Base-by-base conservation (phyloP, 2,797 vertebrate species). In the Lagodon rhomboides region DNA sequence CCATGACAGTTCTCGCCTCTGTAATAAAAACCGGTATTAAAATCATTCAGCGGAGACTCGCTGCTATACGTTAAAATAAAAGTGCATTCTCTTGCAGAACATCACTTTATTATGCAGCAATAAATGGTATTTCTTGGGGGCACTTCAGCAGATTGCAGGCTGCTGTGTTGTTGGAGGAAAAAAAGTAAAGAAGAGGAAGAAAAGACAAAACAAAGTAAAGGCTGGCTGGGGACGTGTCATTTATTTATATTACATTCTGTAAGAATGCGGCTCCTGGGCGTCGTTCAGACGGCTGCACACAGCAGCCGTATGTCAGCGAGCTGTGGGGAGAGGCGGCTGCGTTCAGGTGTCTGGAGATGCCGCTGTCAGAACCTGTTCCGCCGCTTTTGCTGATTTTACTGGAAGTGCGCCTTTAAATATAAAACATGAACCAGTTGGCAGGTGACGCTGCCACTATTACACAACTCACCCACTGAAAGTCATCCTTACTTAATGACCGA, bases 121-220 rank as follows among this genome's bases (percentile, higher is more conserved):
- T 75, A 41, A 50, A 44, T 4, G 6, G 23, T 12, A 22, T 65
- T 79, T 73, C 58, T 55, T 58, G 49, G 54, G 54, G 64, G 51
- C 51, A 41, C 15, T 47, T 75, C 16, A 47, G 12, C 17, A 25
- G 46, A 64, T 75, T 49, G 20, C n/a, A n/a, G 25, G 43, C 56
- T 64, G 66, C 18, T 58, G 11, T 27, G 41, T 27, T 65, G n/a
- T 61, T 61, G 47, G 12, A 1, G n/a, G 12, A 63, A 34, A 34
- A 34, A 67, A 34, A 34, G 30, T 34, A 34, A 34, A 44, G 56
- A 22, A 55, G 30, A 34, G 30, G 30, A 61, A 59, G 20, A 54
- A 71, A 11, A 85, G 22, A 38, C 15, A 23, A 67, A 82, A 68
- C 30, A 62, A 44, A 73, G 46, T 25, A 73, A 78, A 59, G 49